Conservation (phyloP, 2,797 vertebrate species). For the Coilia nasus region DNA sequence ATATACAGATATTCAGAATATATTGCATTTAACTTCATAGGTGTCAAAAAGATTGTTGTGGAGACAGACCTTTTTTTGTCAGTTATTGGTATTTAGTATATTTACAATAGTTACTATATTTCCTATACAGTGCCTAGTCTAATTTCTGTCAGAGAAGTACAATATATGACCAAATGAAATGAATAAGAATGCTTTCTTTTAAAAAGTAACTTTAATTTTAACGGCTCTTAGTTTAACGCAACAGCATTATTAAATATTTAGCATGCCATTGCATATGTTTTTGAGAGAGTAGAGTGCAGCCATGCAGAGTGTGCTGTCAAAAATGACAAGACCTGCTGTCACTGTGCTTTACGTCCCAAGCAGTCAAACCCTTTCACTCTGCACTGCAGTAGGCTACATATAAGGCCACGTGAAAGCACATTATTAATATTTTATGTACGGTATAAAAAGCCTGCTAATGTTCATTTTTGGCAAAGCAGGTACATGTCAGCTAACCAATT, state of each 20-base stretch:
- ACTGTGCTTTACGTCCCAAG: slow-evolving; percentile 10
- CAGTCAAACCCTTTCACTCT: neutral
- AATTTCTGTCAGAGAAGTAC: too few relatives aligned
- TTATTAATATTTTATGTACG: neutral
- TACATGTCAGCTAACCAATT: neutral
- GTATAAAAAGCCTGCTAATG: neutral
- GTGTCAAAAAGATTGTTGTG: too few relatives aligned
- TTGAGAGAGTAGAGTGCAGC: neutral
- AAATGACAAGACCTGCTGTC: neutral
- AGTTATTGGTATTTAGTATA: too few relatives aligned
- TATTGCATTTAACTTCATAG: too few relatives aligned
- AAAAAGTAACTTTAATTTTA: too few relatives aligned
- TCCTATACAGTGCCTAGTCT: too few relatives aligned
- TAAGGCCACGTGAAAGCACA: neutral
- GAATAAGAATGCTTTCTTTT: too few relatives aligned
- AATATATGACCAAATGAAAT: too few relatives aligned
- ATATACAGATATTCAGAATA: too few relatives aligned
- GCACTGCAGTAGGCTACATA: neutral
- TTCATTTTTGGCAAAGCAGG: neutral
- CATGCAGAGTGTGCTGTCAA: neutral
- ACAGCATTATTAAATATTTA: slow-evolving; percentile 6
- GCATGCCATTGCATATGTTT: neutral
- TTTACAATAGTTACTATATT: too few relatives aligned
- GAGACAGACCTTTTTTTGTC: too few relatives aligned
- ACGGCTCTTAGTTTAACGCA: neutral